These are phyloP conservation scores for Temnothorax rugatulus DNA, from an alignment of 2,888 invertebrate species.

Conservation along the genomic window DNA sequence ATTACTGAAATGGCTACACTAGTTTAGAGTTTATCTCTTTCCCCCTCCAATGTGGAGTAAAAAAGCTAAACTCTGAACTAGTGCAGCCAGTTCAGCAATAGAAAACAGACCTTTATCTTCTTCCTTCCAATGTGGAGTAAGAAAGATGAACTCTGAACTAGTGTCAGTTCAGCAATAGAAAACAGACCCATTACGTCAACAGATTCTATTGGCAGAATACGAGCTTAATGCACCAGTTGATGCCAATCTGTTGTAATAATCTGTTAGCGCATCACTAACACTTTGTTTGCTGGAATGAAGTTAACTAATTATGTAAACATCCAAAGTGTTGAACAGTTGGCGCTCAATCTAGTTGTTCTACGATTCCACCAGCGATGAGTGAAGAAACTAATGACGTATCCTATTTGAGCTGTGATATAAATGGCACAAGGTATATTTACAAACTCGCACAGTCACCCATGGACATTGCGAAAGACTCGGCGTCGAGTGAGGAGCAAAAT, in stretches of 20 bases:
- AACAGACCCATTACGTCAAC: too few relatives aligned
- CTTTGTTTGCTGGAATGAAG: slow-evolving; percentile 36
- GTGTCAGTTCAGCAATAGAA: too few relatives aligned
- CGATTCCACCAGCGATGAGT: slow-evolving; percentile 68
- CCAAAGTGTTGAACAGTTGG: slow-evolving; percentile 23
- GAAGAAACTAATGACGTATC: slow-evolving; percentile 74
- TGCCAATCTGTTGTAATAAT: background rate
- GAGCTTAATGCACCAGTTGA: background rate
- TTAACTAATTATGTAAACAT: slow-evolving; percentile 54
- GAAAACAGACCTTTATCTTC: too few relatives aligned
- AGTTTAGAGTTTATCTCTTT: too few relatives aligned
- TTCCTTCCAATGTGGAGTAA: too few relatives aligned
- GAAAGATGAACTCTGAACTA: too few relatives aligned
- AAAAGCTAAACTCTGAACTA: too few relatives aligned
- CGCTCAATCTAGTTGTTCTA: slow-evolving; percentile 32
- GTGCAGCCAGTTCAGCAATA: too few relatives aligned
- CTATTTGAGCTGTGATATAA: slow-evolving; percentile 81
- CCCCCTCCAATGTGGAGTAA: too few relatives aligned
- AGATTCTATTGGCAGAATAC: too few relatives aligned
- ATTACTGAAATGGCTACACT: too few relatives aligned
- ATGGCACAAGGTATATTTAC: slow-evolving; percentile 80
- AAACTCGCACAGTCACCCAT: slow-evolving; percentile 72
- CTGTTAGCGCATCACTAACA: background rate
- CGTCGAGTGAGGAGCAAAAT: slow-evolving; percentile 66
- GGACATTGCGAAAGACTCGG: slow-evolving; percentile 66